Evolutionary conservation across 2,113 vertebrate genomes (phyloP), one percentile per base, ranked within the genome.

Genomic region (Pedetes capensis): DNA sequence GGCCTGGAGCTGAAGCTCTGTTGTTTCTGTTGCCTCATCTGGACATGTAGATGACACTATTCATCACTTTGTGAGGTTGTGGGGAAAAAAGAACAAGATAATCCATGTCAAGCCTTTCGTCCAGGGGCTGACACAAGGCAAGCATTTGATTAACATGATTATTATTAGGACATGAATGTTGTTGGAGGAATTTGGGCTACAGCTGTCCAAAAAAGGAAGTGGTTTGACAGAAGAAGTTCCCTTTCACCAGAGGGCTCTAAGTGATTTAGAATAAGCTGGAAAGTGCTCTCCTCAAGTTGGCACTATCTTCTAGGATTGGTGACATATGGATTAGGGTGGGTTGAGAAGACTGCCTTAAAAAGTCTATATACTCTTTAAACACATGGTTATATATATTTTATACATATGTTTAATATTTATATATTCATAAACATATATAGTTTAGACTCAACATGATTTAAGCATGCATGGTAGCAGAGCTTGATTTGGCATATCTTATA

Each of bases 371-470:
- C 3, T 29, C 11, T 18, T 87, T 18, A 83, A 34, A 44, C 27
- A 84, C n/a, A n/a, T n/a, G n/a, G n/a, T n/a, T 53, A 59, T 49
- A 53, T 37, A 25, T 63, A 55, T 93, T 51, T 61, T 37, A 55
- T 32, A 49, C 20, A 53, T 9, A 20, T 80, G 17, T 57, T 49
- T 51, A 39, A 25, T 53, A 71, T 72, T 49, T 88, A 64, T 59
- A 76, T 92, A n/a, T 47, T 85, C 10, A 75, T 64, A 53, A 49
- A 49, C 8, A 82, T 42, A 17, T 55, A 49, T 23, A 17, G 86
- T 76, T 78, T 5, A 61, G 37, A 94, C 83, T 89, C 53, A 89
- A 89, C 17, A 25, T 75, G 20, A 57, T 90, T 12, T 39, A 79
- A 72, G 27, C 51, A 71, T 34, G 20, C 2, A 34, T 57, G 32